A percentile compares a stretch with the other conserved stretches of the same genome.
These are phyloP conservation scores for Choristoneura rosaceana DNA, from an alignment of 2,888 invertebrate species.

Conservation along the genomic window DNA sequence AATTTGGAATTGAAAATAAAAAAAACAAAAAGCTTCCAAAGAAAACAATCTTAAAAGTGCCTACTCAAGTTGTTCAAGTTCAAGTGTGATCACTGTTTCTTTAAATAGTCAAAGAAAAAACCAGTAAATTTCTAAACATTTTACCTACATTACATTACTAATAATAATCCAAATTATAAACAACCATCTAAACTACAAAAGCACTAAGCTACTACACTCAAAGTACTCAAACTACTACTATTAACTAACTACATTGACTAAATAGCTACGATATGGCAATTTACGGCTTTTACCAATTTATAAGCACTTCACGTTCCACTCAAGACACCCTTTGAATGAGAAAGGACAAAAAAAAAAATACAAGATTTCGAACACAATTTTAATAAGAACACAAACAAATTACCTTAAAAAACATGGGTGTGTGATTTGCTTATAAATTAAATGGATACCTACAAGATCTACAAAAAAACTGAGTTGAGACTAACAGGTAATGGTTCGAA, in stretches of 20 bases:
- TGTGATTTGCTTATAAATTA: conserved; percentile 62
- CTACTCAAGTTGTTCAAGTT: no score
- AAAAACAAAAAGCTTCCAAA: no score
- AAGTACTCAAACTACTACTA: conserved; percentile 41
- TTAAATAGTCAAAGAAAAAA: no score
- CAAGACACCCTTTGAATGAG: conserved; percentile 22
- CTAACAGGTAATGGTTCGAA: conserved; percentile 80
- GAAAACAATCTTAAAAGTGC: no score
- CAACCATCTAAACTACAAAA: conserved; percentile 37
- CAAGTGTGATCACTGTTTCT: no score
- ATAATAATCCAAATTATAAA: background rate
- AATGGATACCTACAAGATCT: conserved; percentile 46
- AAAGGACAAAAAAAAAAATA: conserved; percentile 14
- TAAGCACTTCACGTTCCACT: conserved; percentile 63
- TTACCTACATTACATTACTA: no score
- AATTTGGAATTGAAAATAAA: no score
- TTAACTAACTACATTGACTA: conserved; percentile 26
- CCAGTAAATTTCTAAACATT: no score
- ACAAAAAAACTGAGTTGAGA: conserved; percentile 50
- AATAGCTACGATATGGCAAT: conserved; percentile 78
- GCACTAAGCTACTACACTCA: conserved; percentile 35
- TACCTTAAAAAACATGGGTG: conserved; percentile 37
- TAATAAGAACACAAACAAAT: conserved; percentile 23
- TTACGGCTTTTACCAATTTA: conserved; percentile 54
- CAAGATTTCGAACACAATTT: conserved; percentile 11